phyloP scores from a whole-genome alignment of 2,888 invertebrate species.

The Gibbula magus region DNA sequence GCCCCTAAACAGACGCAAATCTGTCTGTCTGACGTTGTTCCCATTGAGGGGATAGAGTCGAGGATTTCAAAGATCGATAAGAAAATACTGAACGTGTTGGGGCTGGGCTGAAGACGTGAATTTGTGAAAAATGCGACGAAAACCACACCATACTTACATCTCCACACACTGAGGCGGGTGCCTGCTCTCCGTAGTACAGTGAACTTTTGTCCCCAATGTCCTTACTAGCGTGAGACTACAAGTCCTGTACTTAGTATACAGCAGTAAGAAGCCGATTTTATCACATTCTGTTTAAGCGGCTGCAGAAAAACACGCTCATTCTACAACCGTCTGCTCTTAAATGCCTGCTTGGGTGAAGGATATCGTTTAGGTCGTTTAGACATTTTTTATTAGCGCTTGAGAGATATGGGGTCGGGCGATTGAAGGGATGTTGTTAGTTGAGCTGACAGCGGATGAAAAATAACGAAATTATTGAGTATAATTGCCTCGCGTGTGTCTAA shows the following conservation, averaged over 20 bases:
- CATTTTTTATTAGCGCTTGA: conserved; percentile 36
- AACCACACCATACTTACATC: background rate
- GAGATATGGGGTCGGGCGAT: conserved; percentile 42
- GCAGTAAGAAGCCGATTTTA: background rate
- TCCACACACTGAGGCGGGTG: background rate
- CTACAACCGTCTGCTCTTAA: background rate
- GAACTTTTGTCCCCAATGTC: too few relatives aligned
- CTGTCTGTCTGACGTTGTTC: background rate
- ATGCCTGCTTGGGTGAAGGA: conserved; percentile 28
- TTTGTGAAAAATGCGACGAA: background rate
- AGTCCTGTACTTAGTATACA: background rate
- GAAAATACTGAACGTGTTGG: conserved; percentile 6
- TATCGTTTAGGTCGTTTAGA: conserved; percentile 3
- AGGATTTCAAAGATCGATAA: conserved; percentile 21
- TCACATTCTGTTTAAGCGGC: conserved; percentile 5
- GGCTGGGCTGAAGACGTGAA: conserved; percentile 1
- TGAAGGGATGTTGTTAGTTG: conserved; percentile 41
- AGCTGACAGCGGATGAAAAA: conserved; percentile 61
- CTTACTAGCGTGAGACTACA: background rate
- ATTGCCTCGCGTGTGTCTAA: conserved; percentile 29
- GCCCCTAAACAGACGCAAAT: conserved; percentile 18
- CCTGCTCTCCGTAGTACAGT: background rate
- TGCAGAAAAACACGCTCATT: conserved; percentile 5
- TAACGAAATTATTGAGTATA: conserved; percentile 57
- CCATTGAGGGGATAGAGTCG: conserved; percentile 1